Conservation (phyloP, 2,888 invertebrate genomes). For the Sarcophaga subvicina region DNA sequence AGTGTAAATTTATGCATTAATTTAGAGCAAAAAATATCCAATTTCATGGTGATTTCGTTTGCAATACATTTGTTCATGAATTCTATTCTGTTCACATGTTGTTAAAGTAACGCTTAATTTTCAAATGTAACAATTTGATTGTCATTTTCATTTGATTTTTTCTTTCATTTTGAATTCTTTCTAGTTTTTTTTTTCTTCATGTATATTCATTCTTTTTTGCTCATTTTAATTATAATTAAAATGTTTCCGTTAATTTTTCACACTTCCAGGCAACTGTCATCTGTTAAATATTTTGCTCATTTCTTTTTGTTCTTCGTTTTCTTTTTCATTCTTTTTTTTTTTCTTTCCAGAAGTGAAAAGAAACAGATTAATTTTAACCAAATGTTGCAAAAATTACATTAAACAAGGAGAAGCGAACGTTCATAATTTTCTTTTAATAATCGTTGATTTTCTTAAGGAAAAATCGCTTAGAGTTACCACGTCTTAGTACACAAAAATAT, state of each 20-base stretch:
- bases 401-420: constrained; percentile 7
- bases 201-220: not conserved
- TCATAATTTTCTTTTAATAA: constrained; percentile 10
- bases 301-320: not conserved
- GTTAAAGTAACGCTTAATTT: constrained; percentile 50
- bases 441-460: constrained; percentile 23
- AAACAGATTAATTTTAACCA: constrained; percentile 40
- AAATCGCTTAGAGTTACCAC: not conserved
- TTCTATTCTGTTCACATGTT: not conserved
- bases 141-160: constrained; percentile 41
- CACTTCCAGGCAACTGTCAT: constrained; percentile 44
- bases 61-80: not conserved
- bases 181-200: not conserved
- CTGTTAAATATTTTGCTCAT: constrained; percentile 14
- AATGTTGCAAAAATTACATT: constrained; percentile 41
- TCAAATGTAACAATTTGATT: constrained; percentile 55
- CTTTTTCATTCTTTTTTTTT: not conserved
- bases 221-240: constrained; percentile 55
- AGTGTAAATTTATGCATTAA: constrained; percentile 35
- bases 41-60: constrained; percentile 56
- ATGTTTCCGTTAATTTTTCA: constrained; percentile 58
- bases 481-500: too few relatives aligned
- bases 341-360: not conserved
- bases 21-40: constrained; percentile 46
- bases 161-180: not conserved